Conservation (phyloP, 2,113 vertebrate genomes). For the Hyaena hyaena region DNA sequence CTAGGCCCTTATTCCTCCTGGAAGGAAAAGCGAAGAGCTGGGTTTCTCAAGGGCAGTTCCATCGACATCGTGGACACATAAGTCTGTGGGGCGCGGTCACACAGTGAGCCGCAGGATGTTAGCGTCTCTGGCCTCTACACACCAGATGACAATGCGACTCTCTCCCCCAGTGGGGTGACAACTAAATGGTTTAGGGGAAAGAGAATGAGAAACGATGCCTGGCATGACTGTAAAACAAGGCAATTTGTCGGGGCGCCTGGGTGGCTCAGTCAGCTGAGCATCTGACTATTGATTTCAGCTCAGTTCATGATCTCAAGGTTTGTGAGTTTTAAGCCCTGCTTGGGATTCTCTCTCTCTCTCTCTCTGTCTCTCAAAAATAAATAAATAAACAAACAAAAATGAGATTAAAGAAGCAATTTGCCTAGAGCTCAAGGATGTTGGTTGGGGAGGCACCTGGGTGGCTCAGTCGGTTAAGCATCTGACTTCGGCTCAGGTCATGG, state of each 20-base stretch:
- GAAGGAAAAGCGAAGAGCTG: fast-evolving
- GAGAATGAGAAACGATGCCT: fast-evolving
- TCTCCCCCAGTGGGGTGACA: fast-evolving
- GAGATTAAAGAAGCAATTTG: fast-evolving
- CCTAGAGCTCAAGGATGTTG: no score
- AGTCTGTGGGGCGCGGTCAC: fast-evolving
- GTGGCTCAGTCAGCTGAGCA: no score
- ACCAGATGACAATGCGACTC: fast-evolving
- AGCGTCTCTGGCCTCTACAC: fast-evolving
- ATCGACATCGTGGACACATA: fast-evolving
- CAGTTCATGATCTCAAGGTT: no score
- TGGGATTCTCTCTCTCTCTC: no score
- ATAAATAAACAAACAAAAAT: no score
- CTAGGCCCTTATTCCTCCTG: background rate
- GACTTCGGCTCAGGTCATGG: no score
- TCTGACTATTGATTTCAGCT: no score
- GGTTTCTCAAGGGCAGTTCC: fast-evolving
- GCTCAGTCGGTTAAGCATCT: no score
- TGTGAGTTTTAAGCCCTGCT: no score
- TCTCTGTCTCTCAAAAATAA: no score
- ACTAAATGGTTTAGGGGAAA: background rate
- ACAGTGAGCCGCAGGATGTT: fast-evolving
- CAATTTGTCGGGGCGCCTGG: fast-evolving
- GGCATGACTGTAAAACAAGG: fast-evolving
- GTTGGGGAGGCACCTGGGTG: no score